phyloP scores from a whole-genome alignment of 2,888 invertebrate genomes.

The Lasioglossum marginatum region DNA sequence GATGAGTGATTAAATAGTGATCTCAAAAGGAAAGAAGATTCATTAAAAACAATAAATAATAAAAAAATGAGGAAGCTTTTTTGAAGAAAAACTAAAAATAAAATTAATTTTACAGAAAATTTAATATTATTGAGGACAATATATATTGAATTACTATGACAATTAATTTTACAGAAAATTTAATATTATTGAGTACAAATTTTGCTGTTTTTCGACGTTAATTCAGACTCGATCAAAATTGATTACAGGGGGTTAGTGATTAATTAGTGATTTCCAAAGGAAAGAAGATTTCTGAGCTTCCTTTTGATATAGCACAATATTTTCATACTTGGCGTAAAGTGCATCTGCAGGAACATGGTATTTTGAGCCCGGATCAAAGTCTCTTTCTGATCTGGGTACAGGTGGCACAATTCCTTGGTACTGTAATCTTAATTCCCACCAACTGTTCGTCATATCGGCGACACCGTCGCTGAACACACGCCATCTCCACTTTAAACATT shows the following conservation, averaged over 20 bases:
- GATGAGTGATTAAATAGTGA: too few species aligned
- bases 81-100: too few species aligned
- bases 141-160: too few species aligned
- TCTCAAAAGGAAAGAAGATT: neutral
- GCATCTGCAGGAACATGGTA: slow-evolving; percentile 92
- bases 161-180: too few species aligned
- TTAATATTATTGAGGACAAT: too few species aligned
- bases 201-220: neutral
- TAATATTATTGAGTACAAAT: too few species aligned
- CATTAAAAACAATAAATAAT: too few species aligned
- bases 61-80: too few species aligned
- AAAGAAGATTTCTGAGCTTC: neutral
- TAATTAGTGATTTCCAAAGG: neutral
- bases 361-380: slow-evolving; percentile 94
- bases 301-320: neutral
- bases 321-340: slow-evolving; percentile 84
- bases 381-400: slow-evolving; percentile 88
- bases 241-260: too few species aligned
- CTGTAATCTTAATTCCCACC: slow-evolving; percentile 91
- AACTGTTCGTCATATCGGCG: slow-evolving; percentile 89
- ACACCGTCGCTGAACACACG: slow-evolving; percentile 91
- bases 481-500: slow-evolving; percentile 90
- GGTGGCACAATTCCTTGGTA: slow-evolving; percentile 92
- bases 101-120: too few species aligned
- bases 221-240: neutral